Evolutionary conservation across 2,888 invertebrate genomes (phyloP), one percentile per base, ranked within the genome.

Genomic region (Zaprionus lineosus): DNA sequence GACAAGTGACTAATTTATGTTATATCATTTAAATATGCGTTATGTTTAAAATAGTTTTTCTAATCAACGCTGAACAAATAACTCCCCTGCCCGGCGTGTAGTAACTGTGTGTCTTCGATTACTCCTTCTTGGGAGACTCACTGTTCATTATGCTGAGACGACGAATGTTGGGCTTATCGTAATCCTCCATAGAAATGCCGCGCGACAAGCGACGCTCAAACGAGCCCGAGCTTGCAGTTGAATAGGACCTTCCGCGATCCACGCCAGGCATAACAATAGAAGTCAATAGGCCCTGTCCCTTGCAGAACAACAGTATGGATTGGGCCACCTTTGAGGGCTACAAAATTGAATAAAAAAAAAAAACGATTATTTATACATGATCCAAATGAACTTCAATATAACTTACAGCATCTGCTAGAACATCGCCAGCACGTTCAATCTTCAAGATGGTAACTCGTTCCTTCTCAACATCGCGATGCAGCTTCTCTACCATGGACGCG

Each of bases 321-420:
- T 96, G 95, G 18, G 96, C 94, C 57, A 97, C 93, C 89, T 96
- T 96, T 18, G 95, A 95, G 6, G 97, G 96, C 96, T 97, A 8
- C 12, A 19, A 5, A 31, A 21, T 3, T 0, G 7, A 29, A n/a
- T 8, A 9, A 0, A 12, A n/a, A 16, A 5, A 21, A 6, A 24
- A 28, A 11, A 46, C n/a, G n/a, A 2, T 12, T 2, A 6, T 16
- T 3, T 7, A 3, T 7, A n/a, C n/a, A 1, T 4, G 3, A 4
- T 4, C 11, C 5, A 1, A 18, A 36, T 36, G 18, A 16, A n/a
- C 3, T 36, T 7, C 2, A 33, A 33, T 33, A 7, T 14, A 6
- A 74, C 93, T 92, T 86, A 96, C 96, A 87, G 95, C 93, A 91
- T 97, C 97, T 64, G 94, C 93, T 59, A 97, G 91, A 3, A 96